Evolutionary conservation across 2,888 invertebrate species (phyloP).

Genomic region (Spicauda simplicius): DNA sequence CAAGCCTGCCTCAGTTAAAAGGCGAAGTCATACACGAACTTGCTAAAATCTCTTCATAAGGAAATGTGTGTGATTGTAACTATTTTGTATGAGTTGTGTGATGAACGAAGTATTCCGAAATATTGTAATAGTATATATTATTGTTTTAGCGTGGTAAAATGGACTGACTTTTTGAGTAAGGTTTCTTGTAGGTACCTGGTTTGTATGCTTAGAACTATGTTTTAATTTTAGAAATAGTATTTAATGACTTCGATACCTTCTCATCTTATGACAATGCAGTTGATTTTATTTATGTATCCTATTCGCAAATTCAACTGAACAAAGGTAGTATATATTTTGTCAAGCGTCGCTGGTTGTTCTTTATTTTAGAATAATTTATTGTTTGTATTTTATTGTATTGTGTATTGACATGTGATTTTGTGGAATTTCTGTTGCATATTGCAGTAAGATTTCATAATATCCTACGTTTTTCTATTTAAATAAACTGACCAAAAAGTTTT

Average conservation of each 20-base stretch:
- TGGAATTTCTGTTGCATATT: constrained; percentile 5
- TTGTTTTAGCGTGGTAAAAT: constrained; percentile 36
- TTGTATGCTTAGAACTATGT: constrained; percentile 41
- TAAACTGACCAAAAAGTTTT: constrained; percentile 28
- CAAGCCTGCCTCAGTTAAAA: constrained; percentile 86
- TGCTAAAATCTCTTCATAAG: constrained; percentile 42
- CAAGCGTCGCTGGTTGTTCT: constrained; percentile 16
- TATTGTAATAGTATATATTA: constrained; percentile 8
- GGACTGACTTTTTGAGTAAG: constrained; percentile 44
- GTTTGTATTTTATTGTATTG: constrained; percentile 15
- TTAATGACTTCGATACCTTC: constrained; percentile 29
- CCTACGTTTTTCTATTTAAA: constrained; percentile 7
- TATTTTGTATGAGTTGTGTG: constrained; percentile 32
- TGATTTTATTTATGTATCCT: constrained; percentile 6
- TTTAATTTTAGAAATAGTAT: constrained; percentile 45
- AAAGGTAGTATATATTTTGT: constrained; percentile 12
- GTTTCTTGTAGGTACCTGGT: constrained; percentile 44
- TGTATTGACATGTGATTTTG: constrained; percentile 3
- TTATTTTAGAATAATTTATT: constrained; percentile 36
- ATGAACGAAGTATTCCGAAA: constrained; percentile 29
- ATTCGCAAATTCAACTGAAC: background rate
- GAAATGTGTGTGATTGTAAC: background rate
- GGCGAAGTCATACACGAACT: constrained; percentile 66
- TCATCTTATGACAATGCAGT: background rate
- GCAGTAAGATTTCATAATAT: constrained; percentile 7